Base-by-base conservation (phyloP, 2,888 invertebrate species). In the Synergus laeviventris region DNA sequence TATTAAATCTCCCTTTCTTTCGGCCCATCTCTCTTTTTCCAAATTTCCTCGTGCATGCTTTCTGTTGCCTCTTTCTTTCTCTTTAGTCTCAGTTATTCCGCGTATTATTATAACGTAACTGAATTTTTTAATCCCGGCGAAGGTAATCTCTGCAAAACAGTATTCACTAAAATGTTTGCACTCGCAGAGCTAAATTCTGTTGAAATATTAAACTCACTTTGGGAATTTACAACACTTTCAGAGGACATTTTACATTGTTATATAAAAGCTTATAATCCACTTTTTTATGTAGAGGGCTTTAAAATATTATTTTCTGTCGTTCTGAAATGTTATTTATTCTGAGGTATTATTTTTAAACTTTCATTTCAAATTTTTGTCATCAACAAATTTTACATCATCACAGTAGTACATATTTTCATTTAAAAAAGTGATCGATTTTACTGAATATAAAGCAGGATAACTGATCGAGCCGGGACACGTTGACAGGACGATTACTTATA, bases 61-160 rank as follows among this genome's bases (percentile, higher is more conserved):
- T 49, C 36, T 38, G 2, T n/a, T 64, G 1, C 18, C 38, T 38
- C 12, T 39, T 14, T 64, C 9, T 42, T n/a, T 62, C 62, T 38
- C 38, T 2, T 31, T 39, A 12, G 18, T 42, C 36, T 64, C 18
- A 18, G 42, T 21, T 39, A 42, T 64, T 64, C 64, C 16, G 18
- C 1, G 16, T 61, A 42, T 64, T 4, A 64, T 64, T n/a, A 39
- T n/a, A 39, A 64, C 18, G 4, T 2, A 42, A 64, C 38, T 64
- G 14, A 14, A 64, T 64, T 64, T 64, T 39, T 64, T 56, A 64
- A 64, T 64, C 64, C 39, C 18, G 18, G 39, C 12, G 42, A 18
- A 18, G 42, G 38, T 18, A 64, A 64, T 42, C 12, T 64, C 39
- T 39, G 64, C 12, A 42, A 42, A 39, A 39, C 21, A 38, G 42